Evolutionary conservation across 2,888 invertebrate genomes (phyloP).

Genomic region (Drosophila ezoana): DNA sequence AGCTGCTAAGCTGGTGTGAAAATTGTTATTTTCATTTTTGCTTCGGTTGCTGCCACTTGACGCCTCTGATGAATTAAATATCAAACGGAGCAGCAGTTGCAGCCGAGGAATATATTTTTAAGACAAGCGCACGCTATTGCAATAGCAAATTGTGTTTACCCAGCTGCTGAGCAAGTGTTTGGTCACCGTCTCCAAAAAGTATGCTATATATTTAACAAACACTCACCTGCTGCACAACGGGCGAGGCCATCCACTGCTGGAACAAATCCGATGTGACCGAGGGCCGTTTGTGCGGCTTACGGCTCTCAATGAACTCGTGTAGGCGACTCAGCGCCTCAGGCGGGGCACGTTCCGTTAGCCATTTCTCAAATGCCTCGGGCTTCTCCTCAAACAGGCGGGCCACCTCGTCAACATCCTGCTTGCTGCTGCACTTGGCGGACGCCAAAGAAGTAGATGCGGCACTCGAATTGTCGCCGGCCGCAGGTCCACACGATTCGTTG

Average conservation of each 20-base stretch:
- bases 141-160: neutral
- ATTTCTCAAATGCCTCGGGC: slow-evolving; percentile 90
- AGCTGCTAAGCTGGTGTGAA: neutral
- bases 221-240: slow-evolving; percentile 89
- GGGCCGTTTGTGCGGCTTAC: slow-evolving; percentile 87
- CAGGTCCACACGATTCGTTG: slow-evolving; percentile 25
- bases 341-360: slow-evolving; percentile 91
- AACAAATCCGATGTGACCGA: slow-evolving; percentile 94
- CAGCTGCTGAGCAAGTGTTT: neutral
- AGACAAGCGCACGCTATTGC: neutral
- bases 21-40: neutral
- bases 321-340: slow-evolving; percentile 88
- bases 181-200: neutral
- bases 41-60: neutral
- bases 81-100: neutral
- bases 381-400: slow-evolving; percentile 87
- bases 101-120: neutral
- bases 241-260: slow-evolving; percentile 93
- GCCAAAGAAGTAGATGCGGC: slow-evolving; percentile 10
- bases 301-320: slow-evolving; percentile 87
- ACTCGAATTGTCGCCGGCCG: slow-evolving; percentile 12
- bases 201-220: slow-evolving; percentile 6
- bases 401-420: slow-evolving; percentile 84
- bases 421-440: slow-evolving; percentile 35
- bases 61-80: slow-evolving; percentile 9